These are phyloP conservation scores for Phocides pigmalion DNA, from an alignment of 1,140 invertebrate genomes.

Conservation along the genomic window DNA sequence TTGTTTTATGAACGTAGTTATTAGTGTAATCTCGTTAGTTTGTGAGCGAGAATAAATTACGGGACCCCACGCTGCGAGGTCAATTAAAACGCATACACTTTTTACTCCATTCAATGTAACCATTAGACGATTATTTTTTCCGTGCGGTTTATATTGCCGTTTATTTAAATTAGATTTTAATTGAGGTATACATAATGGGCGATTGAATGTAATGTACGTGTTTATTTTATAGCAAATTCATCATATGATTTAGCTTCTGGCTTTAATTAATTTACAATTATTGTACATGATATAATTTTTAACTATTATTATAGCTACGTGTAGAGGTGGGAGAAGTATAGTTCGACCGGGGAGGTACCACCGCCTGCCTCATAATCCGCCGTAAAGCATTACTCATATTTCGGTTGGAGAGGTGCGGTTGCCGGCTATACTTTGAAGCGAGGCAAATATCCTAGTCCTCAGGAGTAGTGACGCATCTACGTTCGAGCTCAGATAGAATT, in stretches of 20 bases:
- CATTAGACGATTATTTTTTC: constrained; percentile 44
- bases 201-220: neutral
- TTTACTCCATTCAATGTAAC: constrained; percentile 48
- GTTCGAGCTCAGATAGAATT: too few species aligned
- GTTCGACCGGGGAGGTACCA: too few species aligned
- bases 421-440: too few species aligned
- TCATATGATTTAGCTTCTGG: constrained; percentile 8
- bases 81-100: constrained; percentile 63
- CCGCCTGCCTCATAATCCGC: too few species aligned
- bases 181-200: constrained; percentile 40
- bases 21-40: constrained; percentile 49
- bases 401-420: too few species aligned
- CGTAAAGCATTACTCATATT: too few species aligned
- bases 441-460: too few species aligned
- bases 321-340: too few species aligned
- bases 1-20: constrained; percentile 31
- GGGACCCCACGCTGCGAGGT: constrained; percentile 59
- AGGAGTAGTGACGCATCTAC: too few species aligned
- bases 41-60: constrained; percentile 62
- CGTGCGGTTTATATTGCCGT: constrained; percentile 47
- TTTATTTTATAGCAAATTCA: constrained; percentile 1
- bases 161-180: constrained; percentile 65
- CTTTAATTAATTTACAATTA: neutral
- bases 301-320: too few species aligned
- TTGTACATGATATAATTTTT: neutral